These are phyloP conservation scores for Odontocolon sp. DNA, from an alignment of 2,888 invertebrate genomes.

Conservation along the genomic window DNA sequence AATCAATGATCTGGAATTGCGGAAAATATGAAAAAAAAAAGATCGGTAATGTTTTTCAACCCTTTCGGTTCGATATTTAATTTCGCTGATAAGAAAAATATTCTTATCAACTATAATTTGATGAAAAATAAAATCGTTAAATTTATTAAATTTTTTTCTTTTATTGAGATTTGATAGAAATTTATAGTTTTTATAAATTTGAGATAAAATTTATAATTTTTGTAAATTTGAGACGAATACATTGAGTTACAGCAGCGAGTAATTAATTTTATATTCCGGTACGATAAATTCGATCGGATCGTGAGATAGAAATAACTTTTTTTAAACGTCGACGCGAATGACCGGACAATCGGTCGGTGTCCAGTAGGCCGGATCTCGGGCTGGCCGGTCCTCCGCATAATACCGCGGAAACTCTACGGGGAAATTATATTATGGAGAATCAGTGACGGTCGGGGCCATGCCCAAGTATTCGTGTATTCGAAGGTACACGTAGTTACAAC, in stretches of 20 bases:
- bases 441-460: constrained; percentile 59
- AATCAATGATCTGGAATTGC: too few species aligned
- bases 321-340: constrained; percentile 30
- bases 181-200: too few species aligned
- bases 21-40: too few species aligned
- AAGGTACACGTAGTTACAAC: constrained; percentile 9
- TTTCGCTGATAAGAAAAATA: too few species aligned
- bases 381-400: constrained; percentile 66
- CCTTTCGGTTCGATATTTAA: too few species aligned
- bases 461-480: constrained; percentile 48
- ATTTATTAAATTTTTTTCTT: too few species aligned
- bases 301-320: constrained; percentile 27
- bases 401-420: constrained; percentile 76
- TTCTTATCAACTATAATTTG: too few species aligned
- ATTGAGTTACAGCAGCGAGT: not conserved
- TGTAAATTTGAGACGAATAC: not conserved
- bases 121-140: too few species aligned
- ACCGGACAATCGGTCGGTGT: constrained; percentile 55
- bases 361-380: constrained; percentile 75
- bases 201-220: too few species aligned
- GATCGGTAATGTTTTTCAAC: too few species aligned
- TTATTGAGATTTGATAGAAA: too few species aligned
- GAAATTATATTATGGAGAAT: constrained; percentile 77
- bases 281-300: constrained; percentile 12
- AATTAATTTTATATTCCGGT: constrained; percentile 16